Conservation (phyloP, 2,797 vertebrate species). For the Sebastes taczanowskii region DNA sequence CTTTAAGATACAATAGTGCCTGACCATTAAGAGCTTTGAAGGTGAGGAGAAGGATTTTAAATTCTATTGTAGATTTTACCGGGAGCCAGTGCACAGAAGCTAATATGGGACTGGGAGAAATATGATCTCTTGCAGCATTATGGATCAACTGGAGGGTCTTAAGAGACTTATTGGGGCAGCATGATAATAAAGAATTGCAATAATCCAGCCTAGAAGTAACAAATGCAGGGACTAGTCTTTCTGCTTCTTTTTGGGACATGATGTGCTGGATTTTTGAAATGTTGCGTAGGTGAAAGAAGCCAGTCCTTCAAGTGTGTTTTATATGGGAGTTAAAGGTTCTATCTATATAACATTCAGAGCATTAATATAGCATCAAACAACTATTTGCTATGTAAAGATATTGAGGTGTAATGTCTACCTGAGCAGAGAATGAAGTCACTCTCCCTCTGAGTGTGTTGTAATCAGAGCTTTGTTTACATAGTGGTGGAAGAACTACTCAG, state of each 20-base stretch:
- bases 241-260: not conserved
- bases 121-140: not conserved
- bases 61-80: not conserved
- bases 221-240: not conserved
- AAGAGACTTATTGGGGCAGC: not conserved
- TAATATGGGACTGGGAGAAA: not conserved
- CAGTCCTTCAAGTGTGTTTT: no score
- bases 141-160: not conserved
- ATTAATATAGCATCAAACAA: no score
- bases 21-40: not conserved
- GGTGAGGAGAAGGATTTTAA: not conserved
- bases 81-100: not conserved
- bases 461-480: no score
- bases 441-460: no score
- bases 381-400: no score
- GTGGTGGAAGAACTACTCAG: no score
- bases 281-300: no score
- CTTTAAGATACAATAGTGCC: not conserved
- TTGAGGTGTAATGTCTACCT: no score
- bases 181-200: not conserved
- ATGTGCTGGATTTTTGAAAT: not conserved
- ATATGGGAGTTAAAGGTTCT: no score
- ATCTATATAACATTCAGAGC: no score
- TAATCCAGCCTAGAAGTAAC: not conserved
- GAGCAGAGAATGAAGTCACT: no score